Base-by-base conservation (phyloP, 2,888 invertebrate species). In the Leucophora obtusa region DNA sequence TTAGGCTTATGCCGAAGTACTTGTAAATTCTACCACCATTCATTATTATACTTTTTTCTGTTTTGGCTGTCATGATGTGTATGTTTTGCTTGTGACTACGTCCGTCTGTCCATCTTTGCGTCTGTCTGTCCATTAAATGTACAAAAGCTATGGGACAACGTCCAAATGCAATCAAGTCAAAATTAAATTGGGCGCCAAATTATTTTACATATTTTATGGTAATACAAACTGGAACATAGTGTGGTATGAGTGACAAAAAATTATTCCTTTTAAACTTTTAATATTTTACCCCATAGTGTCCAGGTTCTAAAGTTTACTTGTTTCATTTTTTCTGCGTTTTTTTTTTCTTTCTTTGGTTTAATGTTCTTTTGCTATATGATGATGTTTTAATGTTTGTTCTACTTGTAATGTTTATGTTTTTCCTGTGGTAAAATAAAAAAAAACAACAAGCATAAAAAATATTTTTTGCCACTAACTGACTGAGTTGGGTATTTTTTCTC, bases 351-450 rank as follows among this genome's bases (percentile, higher is more conserved):
- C 2, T 17, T 59, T 35, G 8, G 10, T 28, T 58, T 59, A 21
- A 35, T 35, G 10, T 53, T 33, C n/a, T n/a, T 15, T 28, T 7
- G n/a, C 18, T 43, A 51, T 43, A 51, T 60, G 70, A 75, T 79
- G 71, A 60, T 66, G 68, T 72, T 72, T 58, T 65, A 69, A 60
- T 81, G 72, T 81, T 69, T 71, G 77, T 66, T 76, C 54, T 73
- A 65, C 72, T 77, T 77, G 81, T 73, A 60, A 70, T 70, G 60
- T 81, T 70, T 51, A 35, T 63, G 66, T 58, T 58, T 47, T 15
- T 54, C 21, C 50, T 15, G 43, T 47, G 43, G 43, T n/a, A 5
- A n/a, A 14, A 14, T 10, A 38, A 47, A n/a, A 47, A 47, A 47
- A 11, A 47, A n/a, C 6, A 47, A 47, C n/a, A 47, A 11, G 6